Conservation (phyloP, 2,888 invertebrate genomes). For the Leptinotarsa haldemani region DNA sequence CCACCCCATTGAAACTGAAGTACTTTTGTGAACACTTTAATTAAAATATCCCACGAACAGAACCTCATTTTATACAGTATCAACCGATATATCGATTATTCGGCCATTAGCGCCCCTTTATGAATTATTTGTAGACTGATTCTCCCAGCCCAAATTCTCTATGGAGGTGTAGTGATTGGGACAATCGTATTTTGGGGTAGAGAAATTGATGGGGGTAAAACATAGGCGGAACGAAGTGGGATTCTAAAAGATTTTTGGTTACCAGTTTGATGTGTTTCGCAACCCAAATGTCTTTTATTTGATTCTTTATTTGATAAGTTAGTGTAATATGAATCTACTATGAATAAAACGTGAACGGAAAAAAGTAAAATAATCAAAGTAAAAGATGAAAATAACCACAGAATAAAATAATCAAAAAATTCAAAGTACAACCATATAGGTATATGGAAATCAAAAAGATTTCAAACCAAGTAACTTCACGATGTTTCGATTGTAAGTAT, state of each 20-base stretch:
- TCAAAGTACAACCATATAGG: too few relatives aligned
- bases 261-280: too few relatives aligned
- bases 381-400: too few relatives aligned
- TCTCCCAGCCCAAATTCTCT: background rate
- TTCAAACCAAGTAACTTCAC: too few relatives aligned
- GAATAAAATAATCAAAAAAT: too few relatives aligned
- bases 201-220: background rate
- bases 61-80: background rate
- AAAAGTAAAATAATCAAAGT: too few relatives aligned
- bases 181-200: background rate
- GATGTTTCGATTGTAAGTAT: too few relatives aligned
- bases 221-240: background rate
- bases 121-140: background rate
- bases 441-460: too few relatives aligned
- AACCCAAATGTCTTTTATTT: too few relatives aligned
- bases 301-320: too few relatives aligned
- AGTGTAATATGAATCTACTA: too few relatives aligned
- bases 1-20: background rate
- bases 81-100: slow-evolving; percentile 1
- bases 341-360: too few relatives aligned
- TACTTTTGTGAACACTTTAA: background rate
- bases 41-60: background rate
- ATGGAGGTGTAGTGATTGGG: background rate
- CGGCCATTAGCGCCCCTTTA: background rate
- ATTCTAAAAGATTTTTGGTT: background rate